phyloP scores from a whole-genome alignment of 2,797 vertebrate species.

The Danio jaintianensis region DNA sequence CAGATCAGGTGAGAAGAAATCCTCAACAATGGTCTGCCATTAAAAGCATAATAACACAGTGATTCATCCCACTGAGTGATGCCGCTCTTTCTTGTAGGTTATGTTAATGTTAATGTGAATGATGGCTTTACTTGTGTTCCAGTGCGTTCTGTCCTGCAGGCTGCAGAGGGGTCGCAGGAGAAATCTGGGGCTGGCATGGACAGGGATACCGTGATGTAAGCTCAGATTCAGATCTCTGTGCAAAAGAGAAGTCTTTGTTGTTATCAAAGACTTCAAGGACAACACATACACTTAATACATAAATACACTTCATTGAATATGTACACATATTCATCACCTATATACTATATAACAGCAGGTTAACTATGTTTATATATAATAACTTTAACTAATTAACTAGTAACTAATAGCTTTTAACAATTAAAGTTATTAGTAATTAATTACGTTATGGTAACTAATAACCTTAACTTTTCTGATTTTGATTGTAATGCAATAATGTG shows the following conservation, averaged over 20 bases:
- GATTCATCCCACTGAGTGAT: not conserved
- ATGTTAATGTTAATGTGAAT: slow-evolving; percentile 11
- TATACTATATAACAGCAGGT: too few relatives aligned
- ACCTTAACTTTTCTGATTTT: too few relatives aligned
- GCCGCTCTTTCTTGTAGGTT: not conserved
- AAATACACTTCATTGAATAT: too few relatives aligned
- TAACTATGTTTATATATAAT: too few relatives aligned
- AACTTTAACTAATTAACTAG: too few relatives aligned
- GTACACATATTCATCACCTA: too few relatives aligned
- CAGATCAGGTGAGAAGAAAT: slow-evolving; percentile 77
- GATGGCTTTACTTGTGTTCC: slow-evolving; percentile 56
- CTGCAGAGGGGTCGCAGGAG: slow-evolving; percentile 82
- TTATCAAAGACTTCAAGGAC: too few relatives aligned
- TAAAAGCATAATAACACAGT: not conserved
- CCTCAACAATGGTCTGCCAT: not conserved
- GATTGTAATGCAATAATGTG: too few relatives aligned
- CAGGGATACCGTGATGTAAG: slow-evolving; percentile 90
- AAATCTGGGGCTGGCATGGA: slow-evolving; percentile 85
- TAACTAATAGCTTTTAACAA: too few relatives aligned
- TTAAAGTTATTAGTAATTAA: too few relatives aligned
- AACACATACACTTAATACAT: too few relatives aligned
- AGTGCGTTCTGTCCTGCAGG: slow-evolving; percentile 89
- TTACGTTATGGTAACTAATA: too few relatives aligned
- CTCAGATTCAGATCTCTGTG: slow-evolving; percentile 11
- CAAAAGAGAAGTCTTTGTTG: not conserved